These are phyloP conservation scores for Echinops telfairi DNA, from an alignment of 2,113 vertebrate species.

Conservation along the genomic window DNA sequence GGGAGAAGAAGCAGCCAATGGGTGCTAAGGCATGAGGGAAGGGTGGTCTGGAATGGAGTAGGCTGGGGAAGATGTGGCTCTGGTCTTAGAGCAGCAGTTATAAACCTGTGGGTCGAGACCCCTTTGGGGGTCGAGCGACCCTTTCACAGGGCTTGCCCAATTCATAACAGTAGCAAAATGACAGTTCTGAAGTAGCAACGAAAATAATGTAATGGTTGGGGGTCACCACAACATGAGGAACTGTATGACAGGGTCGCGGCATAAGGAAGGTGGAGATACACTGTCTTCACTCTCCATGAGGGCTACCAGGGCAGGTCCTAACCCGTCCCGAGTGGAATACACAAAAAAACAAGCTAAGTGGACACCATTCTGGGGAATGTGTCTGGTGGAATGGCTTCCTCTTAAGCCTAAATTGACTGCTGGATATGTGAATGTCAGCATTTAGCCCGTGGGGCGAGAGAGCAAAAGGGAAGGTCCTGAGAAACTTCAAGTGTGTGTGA, in stretches of 20 bases:
- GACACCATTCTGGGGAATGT: not conserved
- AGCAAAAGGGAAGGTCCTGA: conserved; percentile 13
- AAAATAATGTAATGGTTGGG: too few species aligned
- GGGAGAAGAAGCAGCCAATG: not conserved
- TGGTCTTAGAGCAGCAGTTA: not conserved
- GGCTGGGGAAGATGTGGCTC: not conserved
- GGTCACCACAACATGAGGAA: too few species aligned
- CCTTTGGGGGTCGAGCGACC: too few species aligned
- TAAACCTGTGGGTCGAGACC: too few species aligned
- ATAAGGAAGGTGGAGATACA: too few species aligned
- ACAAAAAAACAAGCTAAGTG: not conserved
- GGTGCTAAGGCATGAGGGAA: not conserved
- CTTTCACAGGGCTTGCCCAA: too few species aligned
- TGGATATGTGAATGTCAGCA: conserved; percentile 3
- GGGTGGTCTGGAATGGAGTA: not conserved
- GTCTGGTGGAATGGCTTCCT: not conserved
- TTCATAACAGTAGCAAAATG: too few species aligned
- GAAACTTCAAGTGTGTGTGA: not conserved
- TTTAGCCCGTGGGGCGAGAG: not conserved
- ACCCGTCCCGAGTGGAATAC: not conserved
- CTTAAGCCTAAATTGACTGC: not conserved
- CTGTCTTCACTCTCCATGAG: not conserved
- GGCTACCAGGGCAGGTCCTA: not conserved
- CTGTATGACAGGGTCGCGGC: too few species aligned
- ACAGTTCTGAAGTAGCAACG: too few species aligned